A percentile compares a stretch with the other conserved stretches of the same genome.
These are phyloP conservation scores for Ganaspis sp. DNA, from an alignment of 1,140 invertebrate species.

Conservation along the genomic window DNA sequence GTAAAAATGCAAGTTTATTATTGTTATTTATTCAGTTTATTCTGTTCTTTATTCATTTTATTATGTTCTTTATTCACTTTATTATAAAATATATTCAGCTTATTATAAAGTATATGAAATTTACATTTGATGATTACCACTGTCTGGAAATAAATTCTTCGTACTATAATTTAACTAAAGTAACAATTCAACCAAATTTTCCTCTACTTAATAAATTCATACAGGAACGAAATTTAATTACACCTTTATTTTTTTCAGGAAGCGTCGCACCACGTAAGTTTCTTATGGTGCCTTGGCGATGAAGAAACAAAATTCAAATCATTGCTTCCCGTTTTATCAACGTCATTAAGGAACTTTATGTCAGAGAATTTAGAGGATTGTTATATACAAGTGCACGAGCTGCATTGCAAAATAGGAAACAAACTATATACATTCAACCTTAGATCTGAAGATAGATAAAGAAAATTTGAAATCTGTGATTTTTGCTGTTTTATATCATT, in stretches of 20 bases:
- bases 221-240: constrained; percentile 14
- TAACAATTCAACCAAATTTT: no score
- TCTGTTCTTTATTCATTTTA: constrained; percentile 33
- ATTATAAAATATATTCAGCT: no score
- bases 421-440: constrained; percentile 68
- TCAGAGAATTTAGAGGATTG: constrained; percentile 59
- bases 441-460: constrained; percentile 42
- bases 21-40: no score
- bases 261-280: constrained; percentile 83
- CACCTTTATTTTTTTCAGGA: constrained; percentile 76
- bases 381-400: constrained; percentile 59
- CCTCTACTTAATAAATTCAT: constrained; percentile 3
- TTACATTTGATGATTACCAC: no score
- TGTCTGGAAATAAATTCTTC: no score
- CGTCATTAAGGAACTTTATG: constrained; percentile 69
- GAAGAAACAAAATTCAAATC: constrained; percentile 72
- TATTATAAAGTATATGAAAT: no score
- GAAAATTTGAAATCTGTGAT: no score
- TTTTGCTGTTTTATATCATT: not conserved
- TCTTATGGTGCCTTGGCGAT: constrained; percentile 82
- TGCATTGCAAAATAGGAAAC: constrained; percentile 75
- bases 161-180: no score
- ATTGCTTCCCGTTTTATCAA: constrained; percentile 70
- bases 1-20: no score
- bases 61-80: no score